phyloP scores from a whole-genome alignment of 2,113 vertebrate species.

The Cheilinus undulatus region DNA sequence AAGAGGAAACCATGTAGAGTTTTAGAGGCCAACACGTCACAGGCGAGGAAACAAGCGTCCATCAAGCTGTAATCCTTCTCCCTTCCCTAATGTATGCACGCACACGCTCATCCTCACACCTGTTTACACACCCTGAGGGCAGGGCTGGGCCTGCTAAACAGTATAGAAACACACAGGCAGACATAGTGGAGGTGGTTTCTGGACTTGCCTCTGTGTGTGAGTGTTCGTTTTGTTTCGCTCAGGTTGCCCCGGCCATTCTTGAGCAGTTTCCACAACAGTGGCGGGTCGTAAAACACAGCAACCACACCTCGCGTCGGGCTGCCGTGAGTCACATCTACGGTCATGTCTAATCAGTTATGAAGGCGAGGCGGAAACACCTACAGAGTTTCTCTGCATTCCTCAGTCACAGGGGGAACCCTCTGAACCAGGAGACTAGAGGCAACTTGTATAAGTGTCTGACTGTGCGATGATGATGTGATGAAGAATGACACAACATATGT shows the following conservation, averaged over 20 bases:
- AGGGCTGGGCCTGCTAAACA: constrained; percentile 66
- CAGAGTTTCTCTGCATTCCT: constrained; percentile 47
- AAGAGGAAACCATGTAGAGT: constrained; percentile 31
- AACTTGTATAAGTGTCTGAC: constrained; percentile 42
- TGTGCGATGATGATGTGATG: constrained; percentile 10
- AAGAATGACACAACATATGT: constrained; percentile 44
- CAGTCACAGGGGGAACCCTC: constrained; percentile 39
- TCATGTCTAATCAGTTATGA: constrained; percentile 52
- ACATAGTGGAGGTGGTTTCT: constrained; percentile 50
- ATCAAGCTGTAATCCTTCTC: constrained; percentile 55
- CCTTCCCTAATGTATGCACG: constrained; percentile 55
- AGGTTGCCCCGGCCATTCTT: constrained; percentile 41
- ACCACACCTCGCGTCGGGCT: constrained; percentile 59
- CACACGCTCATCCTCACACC: constrained; percentile 51
- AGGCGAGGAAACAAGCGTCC: constrained; percentile 46
- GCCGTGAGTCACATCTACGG: constrained; percentile 61
- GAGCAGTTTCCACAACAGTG: constrained; percentile 57
- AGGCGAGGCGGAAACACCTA: constrained; percentile 67
- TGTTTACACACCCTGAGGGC: constrained; percentile 67
- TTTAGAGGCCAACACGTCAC: constrained; percentile 29
- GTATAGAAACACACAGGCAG: constrained; percentile 53
- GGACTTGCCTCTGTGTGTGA: constrained; percentile 28
- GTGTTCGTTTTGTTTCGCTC: constrained; percentile 34
- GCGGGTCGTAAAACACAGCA: constrained; percentile 55
- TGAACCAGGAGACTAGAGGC: constrained; percentile 49